Conservation (phyloP, 92 coral and sea anemone species). For the Bergia puertoricense region DNA sequence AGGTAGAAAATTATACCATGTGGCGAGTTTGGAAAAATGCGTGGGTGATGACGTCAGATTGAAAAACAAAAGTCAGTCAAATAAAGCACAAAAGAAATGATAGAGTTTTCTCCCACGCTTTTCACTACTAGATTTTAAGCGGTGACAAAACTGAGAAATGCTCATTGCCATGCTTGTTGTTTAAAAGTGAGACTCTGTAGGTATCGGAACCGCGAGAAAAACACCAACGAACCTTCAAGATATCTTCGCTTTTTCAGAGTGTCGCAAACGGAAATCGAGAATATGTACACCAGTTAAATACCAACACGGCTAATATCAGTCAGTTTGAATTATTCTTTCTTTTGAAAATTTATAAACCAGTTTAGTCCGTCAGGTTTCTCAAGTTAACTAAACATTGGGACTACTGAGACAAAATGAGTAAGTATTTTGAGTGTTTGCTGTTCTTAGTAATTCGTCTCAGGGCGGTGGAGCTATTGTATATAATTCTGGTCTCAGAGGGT, state of each 20-base stretch:
- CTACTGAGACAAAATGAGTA: neutral
- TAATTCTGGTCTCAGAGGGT: neutral
- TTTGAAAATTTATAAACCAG: too few species aligned
- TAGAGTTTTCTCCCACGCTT: neutral
- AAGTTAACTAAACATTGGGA: neutral
- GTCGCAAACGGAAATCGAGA: neutral
- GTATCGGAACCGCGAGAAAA: neutral
- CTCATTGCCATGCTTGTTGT: neutral
- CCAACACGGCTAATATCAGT: neutral
- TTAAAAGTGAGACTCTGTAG: neutral
- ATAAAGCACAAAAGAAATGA: neutral
- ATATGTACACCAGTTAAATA: too few species aligned
- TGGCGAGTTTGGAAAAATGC: constrained; percentile 7
- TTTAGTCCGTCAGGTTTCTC: neutral
- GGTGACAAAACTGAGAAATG: neutral
- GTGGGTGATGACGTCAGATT: constrained; percentile 8
- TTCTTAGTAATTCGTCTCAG: neutral
- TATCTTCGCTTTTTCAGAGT: neutral
- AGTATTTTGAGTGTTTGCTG: neutral
- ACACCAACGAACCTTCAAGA: neutral
- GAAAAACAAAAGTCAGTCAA: neutral
- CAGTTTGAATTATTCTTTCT: neutral
- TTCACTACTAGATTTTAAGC: neutral
- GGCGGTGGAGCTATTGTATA: neutral
- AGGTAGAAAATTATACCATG: neutral